Conservation (phyloP, 2,797 vertebrate genomes). For the Poecilia wingei region DNA sequence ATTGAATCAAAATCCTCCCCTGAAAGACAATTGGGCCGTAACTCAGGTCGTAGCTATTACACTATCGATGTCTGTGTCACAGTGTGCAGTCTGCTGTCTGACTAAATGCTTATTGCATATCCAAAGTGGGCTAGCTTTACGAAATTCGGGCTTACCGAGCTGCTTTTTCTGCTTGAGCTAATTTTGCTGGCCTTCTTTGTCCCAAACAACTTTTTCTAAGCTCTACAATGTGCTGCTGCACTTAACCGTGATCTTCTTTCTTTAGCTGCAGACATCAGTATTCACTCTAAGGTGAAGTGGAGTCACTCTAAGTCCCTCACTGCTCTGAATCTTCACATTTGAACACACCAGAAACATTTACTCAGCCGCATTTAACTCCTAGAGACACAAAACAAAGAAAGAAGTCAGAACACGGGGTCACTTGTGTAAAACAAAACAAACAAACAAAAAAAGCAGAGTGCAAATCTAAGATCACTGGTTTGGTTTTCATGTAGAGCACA, state of each 20-base stretch:
- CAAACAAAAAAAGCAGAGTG: too few relatives aligned
- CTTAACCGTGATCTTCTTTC: neutral
- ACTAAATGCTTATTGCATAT: constrained; percentile 33
- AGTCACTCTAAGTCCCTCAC: neutral
- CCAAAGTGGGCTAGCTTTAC: neutral
- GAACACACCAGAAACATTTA: neutral
- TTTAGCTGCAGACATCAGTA: neutral
- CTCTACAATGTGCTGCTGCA: neutral
- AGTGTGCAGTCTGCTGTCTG: constrained; percentile 21
- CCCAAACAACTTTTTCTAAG: neutral
- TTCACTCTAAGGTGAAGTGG: neutral
- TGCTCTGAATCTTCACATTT: neutral
- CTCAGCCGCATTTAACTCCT: neutral
- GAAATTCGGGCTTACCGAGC: neutral
- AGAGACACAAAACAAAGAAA: neutral
- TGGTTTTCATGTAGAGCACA: neutral
- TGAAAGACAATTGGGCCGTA: constrained; percentile 20
- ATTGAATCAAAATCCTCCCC: constrained; percentile 27
- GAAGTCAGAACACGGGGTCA: neutral
- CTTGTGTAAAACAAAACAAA: neutral
- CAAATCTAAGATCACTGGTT: neutral
- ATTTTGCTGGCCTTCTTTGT: neutral
- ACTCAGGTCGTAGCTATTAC: constrained; percentile 24
- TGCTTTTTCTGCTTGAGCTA: neutral
- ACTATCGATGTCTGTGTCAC: constrained; percentile 22